Conservation (phyloP, 2,888 invertebrate species). For the Smittia aterrima region DNA sequence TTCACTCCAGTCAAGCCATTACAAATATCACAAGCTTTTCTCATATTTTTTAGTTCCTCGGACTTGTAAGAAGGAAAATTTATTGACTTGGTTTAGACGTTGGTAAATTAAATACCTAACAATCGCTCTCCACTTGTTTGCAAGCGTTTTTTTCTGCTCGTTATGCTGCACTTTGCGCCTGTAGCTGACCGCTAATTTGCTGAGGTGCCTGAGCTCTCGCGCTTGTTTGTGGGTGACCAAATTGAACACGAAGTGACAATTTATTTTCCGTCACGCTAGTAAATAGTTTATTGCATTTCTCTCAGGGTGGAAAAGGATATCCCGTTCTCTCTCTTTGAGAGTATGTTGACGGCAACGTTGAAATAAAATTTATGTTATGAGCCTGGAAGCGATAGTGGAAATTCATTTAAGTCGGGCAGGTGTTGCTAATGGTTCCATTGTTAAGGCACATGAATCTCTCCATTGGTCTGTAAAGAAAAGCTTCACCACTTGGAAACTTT, state of each 20-base stretch:
- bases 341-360: neutral
- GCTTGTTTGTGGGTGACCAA: conserved; percentile 10
- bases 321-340: neutral
- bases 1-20: neutral
- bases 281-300: neutral
- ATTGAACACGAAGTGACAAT: conserved; percentile 14
- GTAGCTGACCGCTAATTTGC: conserved; percentile 12
- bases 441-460: neutral
- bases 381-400: neutral
- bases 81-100: conserved; percentile 38
- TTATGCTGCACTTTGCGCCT: conserved; percentile 19
- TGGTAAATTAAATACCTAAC: conserved; percentile 37
- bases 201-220: neutral
- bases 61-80: conserved; percentile 24
- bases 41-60: neutral
- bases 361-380: conserved; percentile 8
- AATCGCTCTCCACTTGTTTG: conserved; percentile 21
- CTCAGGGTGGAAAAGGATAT: neutral
- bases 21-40: neutral
- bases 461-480: conserved; percentile 31
- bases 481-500: neutral
- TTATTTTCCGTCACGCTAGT: neutral
- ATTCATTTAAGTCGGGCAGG: conserved; percentile 34
- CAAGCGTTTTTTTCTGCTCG: conserved; percentile 21
- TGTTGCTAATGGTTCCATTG: conserved; percentile 41